Base-by-base conservation (phyloP, 2,888 invertebrate genomes). In the Axea sp. region DNA sequence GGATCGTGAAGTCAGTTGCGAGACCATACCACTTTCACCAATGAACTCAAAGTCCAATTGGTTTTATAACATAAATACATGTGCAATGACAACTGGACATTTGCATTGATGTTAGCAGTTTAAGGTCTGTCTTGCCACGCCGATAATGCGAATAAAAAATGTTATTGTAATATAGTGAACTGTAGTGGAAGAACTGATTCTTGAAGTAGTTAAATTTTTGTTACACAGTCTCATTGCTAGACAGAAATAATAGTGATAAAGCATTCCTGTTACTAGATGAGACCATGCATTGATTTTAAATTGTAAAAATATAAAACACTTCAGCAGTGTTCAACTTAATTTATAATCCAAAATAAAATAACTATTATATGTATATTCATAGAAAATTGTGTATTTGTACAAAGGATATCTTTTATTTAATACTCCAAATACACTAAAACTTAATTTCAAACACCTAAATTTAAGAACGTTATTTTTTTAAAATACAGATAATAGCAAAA, bases 31-130 rank as follows among this genome's bases (percentile, higher is more conserved):
- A 82, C 86, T 85, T 86, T 81, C 86, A 85, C 85, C 86, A 86
- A 86, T 86, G 86, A 84, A 78, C 78, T 81, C 86, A 86, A 86
- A 86, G 86, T 86, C 86, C 86, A 86, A 85, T 84, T 85, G 76
- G 80, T 84, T 83, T 82, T 30, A 64, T 64, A 64, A 64, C 79
- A 76, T 64, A 67, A 77, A 76, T 72, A 43, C 73, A 78, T 81
- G 83, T 64, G 82, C 80, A 82, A 85, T 83, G 79, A 85, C 85
- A 86, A 85, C 85, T 86, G 85, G 85, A 86, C 86, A 86, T 85
- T 86, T 86, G 86, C 86, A 86, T 86, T 86, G 84, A 84, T 85
- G 86, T 84, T 82, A 86, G 86, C 85, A 85, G 85, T 82, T 76
- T 77, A 77, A 78, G 82, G 86, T 83, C 85, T 77, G 55, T 74